Percentiles rank a stretch among this genome's conserved stretches.
These are phyloP conservation scores for Oligia fasciuncula DNA, from an alignment of 2,888 invertebrate genomes.

Conservation along the genomic window DNA sequence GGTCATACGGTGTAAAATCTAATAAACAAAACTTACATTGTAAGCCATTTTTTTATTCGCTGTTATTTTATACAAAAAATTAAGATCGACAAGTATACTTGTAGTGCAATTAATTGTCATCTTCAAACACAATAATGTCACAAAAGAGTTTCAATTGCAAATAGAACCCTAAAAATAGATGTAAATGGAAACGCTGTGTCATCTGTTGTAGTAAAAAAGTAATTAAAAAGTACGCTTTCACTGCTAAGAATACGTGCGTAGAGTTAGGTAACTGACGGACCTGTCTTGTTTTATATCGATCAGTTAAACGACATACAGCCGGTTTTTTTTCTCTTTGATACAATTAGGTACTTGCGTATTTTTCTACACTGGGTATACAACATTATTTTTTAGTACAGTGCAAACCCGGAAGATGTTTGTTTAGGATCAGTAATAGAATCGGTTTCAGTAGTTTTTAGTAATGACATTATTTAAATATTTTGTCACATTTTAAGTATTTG, in stretches of 20 bases:
- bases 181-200: conserved; percentile 80
- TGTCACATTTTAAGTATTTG: not conserved
- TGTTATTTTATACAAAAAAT: not conserved
- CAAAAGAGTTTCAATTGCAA: conserved; percentile 31
- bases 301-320: conserved; percentile 81
- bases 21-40: not conserved
- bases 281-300: conserved; percentile 82
- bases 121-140: not conserved
- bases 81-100: too few relatives aligned
- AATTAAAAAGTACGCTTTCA: conserved; percentile 88
- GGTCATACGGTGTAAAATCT: not conserved
- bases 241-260: conserved; percentile 82
- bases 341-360: conserved; percentile 58
- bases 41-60: not conserved
- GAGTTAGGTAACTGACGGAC: conserved; percentile 84
- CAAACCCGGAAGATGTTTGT: not conserved
- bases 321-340: conserved; percentile 75
- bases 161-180: conserved; percentile 48
- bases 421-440: not conserved
- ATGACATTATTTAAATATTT: not conserved
- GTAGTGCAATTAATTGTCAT: not conserved
- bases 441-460: not conserved
- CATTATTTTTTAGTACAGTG: not conserved
- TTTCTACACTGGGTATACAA: conserved; percentile 38
- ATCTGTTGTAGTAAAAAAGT: conserved; percentile 83